phyloP scores from a whole-genome alignment of 1,140 invertebrate genomes.

The Bombus breviceps region DNA sequence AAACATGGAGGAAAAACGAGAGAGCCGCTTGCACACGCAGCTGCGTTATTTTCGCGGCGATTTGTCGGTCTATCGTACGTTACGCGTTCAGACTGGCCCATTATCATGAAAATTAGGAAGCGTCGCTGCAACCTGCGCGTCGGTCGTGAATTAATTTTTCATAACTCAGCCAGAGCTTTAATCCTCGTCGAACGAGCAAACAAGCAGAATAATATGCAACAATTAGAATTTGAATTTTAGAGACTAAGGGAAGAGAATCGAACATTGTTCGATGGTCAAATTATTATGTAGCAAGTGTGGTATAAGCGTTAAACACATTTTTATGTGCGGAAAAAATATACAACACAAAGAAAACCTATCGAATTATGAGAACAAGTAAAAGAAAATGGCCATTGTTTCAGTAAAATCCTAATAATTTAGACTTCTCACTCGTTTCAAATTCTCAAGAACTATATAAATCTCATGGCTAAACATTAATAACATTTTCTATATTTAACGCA shows the following conservation, averaged over 20 bases:
- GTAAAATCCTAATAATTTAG: too few relatives aligned
- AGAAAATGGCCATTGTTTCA: too few relatives aligned
- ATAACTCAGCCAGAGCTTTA: slow-evolving; percentile 52
- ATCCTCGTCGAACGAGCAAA: slow-evolving; percentile 33
- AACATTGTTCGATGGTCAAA: slow-evolving; percentile 43
- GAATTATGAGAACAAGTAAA: too few relatives aligned
- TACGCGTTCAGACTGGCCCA: slow-evolving; percentile 14
- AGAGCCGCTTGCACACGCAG: slow-evolving; percentile 22
- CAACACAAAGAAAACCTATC: too few relatives aligned
- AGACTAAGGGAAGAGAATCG: slow-evolving; percentile 10
- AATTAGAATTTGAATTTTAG: slow-evolving; percentile 49
- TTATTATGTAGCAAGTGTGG: too few relatives aligned
- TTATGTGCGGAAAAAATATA: too few relatives aligned
- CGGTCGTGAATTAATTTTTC: slow-evolving; percentile 56
- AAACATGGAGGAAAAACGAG: slow-evolving; percentile 8
- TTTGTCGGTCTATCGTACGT: slow-evolving; percentile 35
- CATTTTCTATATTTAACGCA: not conserved
- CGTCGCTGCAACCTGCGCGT: slow-evolving; percentile 3
- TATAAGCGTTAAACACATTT: too few relatives aligned
- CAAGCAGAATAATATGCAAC: not conserved
- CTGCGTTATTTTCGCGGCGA: slow-evolving; percentile 56
- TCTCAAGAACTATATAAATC: too few relatives aligned
- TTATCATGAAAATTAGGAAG: slow-evolving; percentile 64
- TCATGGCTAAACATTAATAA: too few relatives aligned
- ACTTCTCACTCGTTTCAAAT: too few relatives aligned